A percentile compares a stretch with the other conserved stretches of the same genome.
Conservation (phyloP, 2,888 invertebrate species). For the Quadroppia sp. region DNA sequence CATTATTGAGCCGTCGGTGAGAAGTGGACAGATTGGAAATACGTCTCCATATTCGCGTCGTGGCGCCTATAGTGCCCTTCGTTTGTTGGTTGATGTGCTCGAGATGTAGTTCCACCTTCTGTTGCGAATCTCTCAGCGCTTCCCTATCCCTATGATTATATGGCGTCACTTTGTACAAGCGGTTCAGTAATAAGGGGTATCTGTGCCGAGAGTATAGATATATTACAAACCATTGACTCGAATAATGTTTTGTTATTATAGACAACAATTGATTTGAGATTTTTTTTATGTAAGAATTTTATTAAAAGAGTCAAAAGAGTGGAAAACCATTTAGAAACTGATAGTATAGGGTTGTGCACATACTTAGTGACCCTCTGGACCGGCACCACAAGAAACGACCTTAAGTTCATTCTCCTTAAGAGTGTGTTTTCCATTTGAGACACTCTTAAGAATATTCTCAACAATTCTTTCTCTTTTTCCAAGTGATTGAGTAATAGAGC, state of each 20-base stretch:
- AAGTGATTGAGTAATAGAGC: slow-evolving; percentile 79
- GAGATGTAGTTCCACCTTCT: slow-evolving; percentile 85
- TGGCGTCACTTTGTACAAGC: slow-evolving; percentile 85
- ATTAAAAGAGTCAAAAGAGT: too few species aligned
- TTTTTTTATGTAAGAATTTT: too few species aligned
- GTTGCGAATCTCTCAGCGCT: slow-evolving; percentile 77
- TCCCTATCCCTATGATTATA: slow-evolving; percentile 71
- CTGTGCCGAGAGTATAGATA: slow-evolving; percentile 47
- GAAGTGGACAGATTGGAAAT: slow-evolving; percentile 67
- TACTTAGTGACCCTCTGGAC: slow-evolving; percentile 90
- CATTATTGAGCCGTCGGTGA: slow-evolving; percentile 60
- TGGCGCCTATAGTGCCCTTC: slow-evolving; percentile 78
- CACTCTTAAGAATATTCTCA: slow-evolving; percentile 87
- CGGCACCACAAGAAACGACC: slow-evolving; percentile 97
- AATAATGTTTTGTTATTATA: too few species aligned
- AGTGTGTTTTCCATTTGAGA: slow-evolving; percentile 95
- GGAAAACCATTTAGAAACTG: too few species aligned
- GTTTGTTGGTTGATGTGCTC: slow-evolving; percentile 92
- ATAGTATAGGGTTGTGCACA: slow-evolving; percentile 46
- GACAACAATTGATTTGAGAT: too few species aligned
- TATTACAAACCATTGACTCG: not conserved
- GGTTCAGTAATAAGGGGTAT: slow-evolving; percentile 83
- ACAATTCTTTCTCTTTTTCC: slow-evolving; percentile 88
- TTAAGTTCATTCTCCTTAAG: slow-evolving; percentile 86
- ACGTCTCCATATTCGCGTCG: slow-evolving; percentile 76